Percentiles rank a stretch among this genome's conserved stretches.
Conservation (phyloP, 2,888 invertebrate genomes). For the Hipparchia sbordonii region DNA sequence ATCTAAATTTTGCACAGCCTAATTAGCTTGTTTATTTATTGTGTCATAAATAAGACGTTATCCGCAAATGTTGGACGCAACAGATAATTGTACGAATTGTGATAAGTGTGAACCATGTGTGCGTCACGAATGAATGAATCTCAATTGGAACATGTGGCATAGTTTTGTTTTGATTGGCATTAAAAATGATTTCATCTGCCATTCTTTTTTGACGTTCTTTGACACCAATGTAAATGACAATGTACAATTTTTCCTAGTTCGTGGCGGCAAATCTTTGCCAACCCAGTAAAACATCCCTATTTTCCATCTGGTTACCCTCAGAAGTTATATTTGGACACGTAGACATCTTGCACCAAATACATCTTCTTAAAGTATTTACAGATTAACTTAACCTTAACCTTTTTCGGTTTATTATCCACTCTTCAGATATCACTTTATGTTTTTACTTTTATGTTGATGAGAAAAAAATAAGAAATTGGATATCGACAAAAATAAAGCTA, state of each 20-base stretch:
- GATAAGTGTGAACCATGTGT: slow-evolving; percentile 51
- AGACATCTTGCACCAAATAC: slow-evolving; percentile 15
- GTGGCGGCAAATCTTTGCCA: slow-evolving; percentile 56
- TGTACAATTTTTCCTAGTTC: slow-evolving; percentile 55
- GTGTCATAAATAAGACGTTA: slow-evolving; percentile 45
- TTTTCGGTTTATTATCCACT: slow-evolving; percentile 7
- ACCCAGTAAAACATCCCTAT: slow-evolving; percentile 52
- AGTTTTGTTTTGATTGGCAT: slow-evolving; percentile 49
- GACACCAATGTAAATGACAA: no score
- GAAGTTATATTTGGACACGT: slow-evolving; percentile 50
- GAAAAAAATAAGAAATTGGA: slow-evolving; percentile 7
- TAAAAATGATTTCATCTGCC: slow-evolving; percentile 45
- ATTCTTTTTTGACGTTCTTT: slow-evolving; percentile 13
- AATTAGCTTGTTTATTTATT: slow-evolving; percentile 42
- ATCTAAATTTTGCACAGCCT: slow-evolving; percentile 27
- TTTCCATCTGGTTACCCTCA: slow-evolving; percentile 67
- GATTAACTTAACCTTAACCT: slow-evolving; percentile 20
- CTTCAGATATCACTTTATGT: neutral
- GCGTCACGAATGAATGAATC: slow-evolving; percentile 52
- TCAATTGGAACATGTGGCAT: slow-evolving; percentile 56
- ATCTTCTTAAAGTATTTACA: slow-evolving; percentile 25
- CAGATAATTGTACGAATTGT: slow-evolving; percentile 51
- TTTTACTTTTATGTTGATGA: neutral
- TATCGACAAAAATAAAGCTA: slow-evolving; percentile 14
- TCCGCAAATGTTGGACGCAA: slow-evolving; percentile 46